Conservation (phyloP, 2,113 vertebrate species). For the Gallinago undulata region DNA sequence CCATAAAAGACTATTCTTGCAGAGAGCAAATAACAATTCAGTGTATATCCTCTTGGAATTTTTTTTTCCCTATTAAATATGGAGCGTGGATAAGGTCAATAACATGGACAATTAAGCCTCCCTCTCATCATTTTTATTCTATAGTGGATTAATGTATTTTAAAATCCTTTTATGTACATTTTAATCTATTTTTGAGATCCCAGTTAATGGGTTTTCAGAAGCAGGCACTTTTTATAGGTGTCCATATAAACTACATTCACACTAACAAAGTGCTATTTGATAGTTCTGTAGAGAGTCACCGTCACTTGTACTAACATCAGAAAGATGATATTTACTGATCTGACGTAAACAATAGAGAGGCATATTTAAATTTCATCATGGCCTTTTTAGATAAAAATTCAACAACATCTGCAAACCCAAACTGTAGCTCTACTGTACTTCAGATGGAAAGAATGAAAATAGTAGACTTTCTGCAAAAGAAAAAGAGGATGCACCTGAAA, state of each 20-base stretch:
- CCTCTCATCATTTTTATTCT: neutral
- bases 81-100: neutral
- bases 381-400: slow-evolving; percentile 43
- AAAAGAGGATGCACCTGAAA: neutral
- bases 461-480: neutral
- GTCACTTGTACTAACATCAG: neutral
- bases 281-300: neutral
- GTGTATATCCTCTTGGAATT: neutral
- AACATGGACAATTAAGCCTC: neutral
- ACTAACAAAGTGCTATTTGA: slow-evolving; percentile 18
- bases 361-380: slow-evolving; percentile 18
- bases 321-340: neutral
- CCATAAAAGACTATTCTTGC: neutral
- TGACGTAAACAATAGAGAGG: neutral
- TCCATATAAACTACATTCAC: neutral
- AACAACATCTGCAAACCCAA: slow-evolving; percentile 8
- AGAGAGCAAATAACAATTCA: neutral
- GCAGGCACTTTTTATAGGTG: neutral
- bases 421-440: neutral
- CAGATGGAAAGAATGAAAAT: neutral
- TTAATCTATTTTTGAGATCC: slow-evolving; percentile 36
- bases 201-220: slow-evolving; percentile 33
- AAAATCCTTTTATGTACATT: slow-evolving; percentile 2
- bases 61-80: slow-evolving; percentile 9
- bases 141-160: neutral